Conservation (phyloP, 2,888 invertebrate species). For the Tipula confusa region DNA sequence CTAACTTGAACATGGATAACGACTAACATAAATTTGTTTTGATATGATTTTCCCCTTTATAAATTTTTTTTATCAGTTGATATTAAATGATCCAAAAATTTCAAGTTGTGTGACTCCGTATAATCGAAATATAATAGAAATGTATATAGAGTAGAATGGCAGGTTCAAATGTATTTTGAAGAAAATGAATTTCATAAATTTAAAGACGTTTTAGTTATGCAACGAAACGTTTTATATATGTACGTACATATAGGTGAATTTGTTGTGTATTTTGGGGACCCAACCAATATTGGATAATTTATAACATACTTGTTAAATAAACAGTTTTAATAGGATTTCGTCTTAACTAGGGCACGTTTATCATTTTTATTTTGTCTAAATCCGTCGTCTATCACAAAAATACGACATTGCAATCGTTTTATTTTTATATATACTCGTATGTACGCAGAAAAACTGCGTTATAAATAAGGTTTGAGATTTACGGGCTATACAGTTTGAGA, state of each 20-base stretch:
- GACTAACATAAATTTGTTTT: constrained; percentile 6
- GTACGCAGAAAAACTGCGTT: no score
- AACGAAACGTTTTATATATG: not conserved
- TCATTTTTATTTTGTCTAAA: not conserved
- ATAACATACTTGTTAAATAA: not conserved
- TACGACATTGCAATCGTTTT: not conserved
- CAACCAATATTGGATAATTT: not conserved
- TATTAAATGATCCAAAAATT: constrained; percentile 1
- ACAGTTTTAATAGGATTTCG: not conserved
- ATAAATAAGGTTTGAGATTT: not conserved
- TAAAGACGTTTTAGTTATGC: not conserved
- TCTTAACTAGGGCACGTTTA: not conserved
- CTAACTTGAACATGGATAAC: constrained; percentile 3
- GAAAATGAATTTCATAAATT: not conserved
- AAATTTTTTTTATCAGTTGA: not conserved
- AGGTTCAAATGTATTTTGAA: not conserved
- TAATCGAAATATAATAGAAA: not conserved
- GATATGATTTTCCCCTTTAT: constrained; percentile 15
- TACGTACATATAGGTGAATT: not conserved
- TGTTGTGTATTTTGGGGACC: not conserved
- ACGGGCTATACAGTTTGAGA: not conserved
- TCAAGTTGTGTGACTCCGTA: constrained; percentile 8
- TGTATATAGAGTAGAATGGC: not conserved
- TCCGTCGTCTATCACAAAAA: not conserved
- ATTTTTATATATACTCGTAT: not conserved